Evolutionary conservation across 2,888 invertebrate species (phyloP).

Genomic region (Troides aeacus): DNA sequence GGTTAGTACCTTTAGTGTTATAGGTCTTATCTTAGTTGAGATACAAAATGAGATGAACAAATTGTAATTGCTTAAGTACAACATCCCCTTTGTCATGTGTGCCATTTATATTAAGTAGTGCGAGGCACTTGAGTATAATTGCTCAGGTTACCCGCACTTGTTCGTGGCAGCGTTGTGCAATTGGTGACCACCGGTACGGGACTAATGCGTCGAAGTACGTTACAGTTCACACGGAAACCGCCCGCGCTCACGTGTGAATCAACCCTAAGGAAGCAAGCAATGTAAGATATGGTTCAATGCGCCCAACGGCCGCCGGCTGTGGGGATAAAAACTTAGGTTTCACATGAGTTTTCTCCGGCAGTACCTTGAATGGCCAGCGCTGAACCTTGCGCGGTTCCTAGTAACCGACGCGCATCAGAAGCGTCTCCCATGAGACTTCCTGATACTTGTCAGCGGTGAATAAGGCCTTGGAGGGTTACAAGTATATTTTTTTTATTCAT

Average conservation of each 20-base stretch:
- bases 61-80: conserved; percentile 36
- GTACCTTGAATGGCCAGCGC: conserved; percentile 21
- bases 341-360: conserved; percentile 40
- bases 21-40: too few relatives aligned
- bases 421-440: neutral
- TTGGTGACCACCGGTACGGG: conserved; percentile 56
- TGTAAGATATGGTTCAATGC: conserved; percentile 72
- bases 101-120: neutral
- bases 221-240: conserved; percentile 63
- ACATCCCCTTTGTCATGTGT: conserved; percentile 45
- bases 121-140: conserved; percentile 17
- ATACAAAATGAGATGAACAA: neutral
- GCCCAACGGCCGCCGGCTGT: conserved; percentile 55
- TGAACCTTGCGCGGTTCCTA: conserved; percentile 19
- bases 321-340: conserved; percentile 50
- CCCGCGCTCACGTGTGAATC: conserved; percentile 44
- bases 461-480: too few relatives aligned
- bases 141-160: conserved; percentile 50
- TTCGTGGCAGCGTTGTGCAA: conserved; percentile 58
- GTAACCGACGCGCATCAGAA: conserved; percentile 8
- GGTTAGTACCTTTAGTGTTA: too few relatives aligned
- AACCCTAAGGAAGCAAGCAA: conserved; percentile 56
- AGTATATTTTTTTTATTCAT: too few relatives aligned
- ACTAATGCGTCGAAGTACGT: conserved; percentile 60
- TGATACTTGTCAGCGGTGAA: neutral